Percentiles rank a stretch among this genome's conserved stretches.
These are phyloP conservation scores for Epirrhoe alternata DNA, from an alignment of 2,888 invertebrate genomes.

Conservation along the genomic window DNA sequence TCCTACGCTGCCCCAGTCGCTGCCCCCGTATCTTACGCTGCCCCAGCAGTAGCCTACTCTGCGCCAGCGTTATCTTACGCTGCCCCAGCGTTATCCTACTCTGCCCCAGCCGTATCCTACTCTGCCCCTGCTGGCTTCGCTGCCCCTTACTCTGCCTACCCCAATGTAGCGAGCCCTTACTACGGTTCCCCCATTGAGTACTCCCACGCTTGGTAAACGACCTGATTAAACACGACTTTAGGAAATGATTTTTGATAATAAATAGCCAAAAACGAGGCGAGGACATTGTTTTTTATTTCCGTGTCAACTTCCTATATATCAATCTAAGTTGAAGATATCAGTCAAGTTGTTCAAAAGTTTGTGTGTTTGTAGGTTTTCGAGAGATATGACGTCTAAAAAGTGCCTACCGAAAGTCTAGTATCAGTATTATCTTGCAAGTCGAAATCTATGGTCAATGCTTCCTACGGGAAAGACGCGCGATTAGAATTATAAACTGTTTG, in stretches of 20 bases:
- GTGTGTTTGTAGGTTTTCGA: not conserved
- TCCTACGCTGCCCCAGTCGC: constrained; percentile 35
- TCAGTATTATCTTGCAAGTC: too few relatives aligned
- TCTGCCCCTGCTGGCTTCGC: constrained; percentile 13
- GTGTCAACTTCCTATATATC: constrained; percentile 5
- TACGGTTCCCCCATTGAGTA: constrained; percentile 25
- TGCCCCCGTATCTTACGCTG: constrained; percentile 41
- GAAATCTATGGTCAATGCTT: too few relatives aligned
- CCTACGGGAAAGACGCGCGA: too few relatives aligned
- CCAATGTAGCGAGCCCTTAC: constrained; percentile 8
- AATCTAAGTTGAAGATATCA: not conserved
- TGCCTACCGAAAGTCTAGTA: too few relatives aligned
- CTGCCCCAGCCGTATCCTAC: constrained; percentile 31
- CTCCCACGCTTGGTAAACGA: constrained; percentile 37
- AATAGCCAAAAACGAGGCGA: constrained; percentile 45
- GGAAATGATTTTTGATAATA: constrained; percentile 20
- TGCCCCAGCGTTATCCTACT: constrained; percentile 19
- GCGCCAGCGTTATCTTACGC: not conserved
- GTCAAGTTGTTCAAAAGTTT: not conserved
- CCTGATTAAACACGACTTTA: constrained; percentile 4
- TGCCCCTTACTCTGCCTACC: constrained; percentile 20
- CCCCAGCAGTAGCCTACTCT: constrained; percentile 26
- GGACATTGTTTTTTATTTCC: constrained; percentile 32
- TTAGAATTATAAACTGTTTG: too few relatives aligned
- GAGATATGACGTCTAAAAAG: too few relatives aligned